Evolutionary conservation across 2,113 vertebrate genomes (phyloP).

Genomic region (Euleptes europaea): DNA sequence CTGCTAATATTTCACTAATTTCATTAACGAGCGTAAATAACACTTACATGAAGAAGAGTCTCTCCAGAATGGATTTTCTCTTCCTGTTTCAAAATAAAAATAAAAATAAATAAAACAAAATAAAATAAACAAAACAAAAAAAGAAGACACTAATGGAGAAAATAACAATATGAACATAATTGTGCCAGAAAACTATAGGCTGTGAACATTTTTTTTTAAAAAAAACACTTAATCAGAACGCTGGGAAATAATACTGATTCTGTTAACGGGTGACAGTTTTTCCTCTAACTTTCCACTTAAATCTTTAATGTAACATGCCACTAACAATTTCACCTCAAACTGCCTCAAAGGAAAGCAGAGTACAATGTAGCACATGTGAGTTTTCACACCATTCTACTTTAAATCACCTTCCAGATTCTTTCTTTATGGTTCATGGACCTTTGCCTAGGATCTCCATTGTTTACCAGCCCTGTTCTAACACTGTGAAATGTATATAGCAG

Average conservation of each 20-base stretch:
- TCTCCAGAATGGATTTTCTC: slow-evolving; percentile 65
- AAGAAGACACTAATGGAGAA: slow-evolving; percentile 36
- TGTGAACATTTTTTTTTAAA: not conserved
- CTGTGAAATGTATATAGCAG: not conserved
- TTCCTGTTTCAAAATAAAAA: slow-evolving; percentile 57
- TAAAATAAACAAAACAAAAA: slow-evolving; percentile 30
- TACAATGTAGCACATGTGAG: not conserved
- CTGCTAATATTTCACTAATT: slow-evolving; percentile 53
- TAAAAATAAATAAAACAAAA: slow-evolving; percentile 15
- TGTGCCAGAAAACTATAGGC: not conserved
- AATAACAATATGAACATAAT: slow-evolving; percentile 17
- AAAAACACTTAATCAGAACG: slow-evolving; percentile 22
- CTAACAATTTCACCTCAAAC: not conserved
- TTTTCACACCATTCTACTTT: not conserved
- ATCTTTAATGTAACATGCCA: slow-evolving; percentile 19
- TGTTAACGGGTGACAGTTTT: not conserved
- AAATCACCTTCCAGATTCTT: slow-evolving; percentile 2
- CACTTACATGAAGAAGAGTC: slow-evolving; percentile 75
- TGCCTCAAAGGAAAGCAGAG: slow-evolving; percentile 8
- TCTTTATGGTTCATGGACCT: accelerated
- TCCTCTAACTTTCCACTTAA: not conserved
- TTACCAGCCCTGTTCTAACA: not conserved
- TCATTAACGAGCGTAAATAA: slow-evolving; percentile 60
- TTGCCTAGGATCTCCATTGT: accelerated
- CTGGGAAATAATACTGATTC: not conserved